Evolutionary conservation across 2,113 vertebrate genomes (phyloP).

Genomic region (Casuarius casuarius): DNA sequence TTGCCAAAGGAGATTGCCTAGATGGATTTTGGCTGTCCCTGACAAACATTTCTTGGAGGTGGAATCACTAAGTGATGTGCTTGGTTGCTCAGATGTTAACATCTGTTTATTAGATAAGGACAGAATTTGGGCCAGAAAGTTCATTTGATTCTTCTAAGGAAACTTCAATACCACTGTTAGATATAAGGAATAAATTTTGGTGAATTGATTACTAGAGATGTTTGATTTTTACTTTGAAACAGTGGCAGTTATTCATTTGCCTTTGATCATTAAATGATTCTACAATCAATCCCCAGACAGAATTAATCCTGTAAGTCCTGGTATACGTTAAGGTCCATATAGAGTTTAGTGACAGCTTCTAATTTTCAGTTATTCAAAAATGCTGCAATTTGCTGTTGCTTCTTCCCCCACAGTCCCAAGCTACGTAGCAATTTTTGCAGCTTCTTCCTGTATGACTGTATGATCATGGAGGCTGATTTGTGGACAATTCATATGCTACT

Average conservation of each 20-base stretch:
- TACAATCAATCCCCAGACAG: neutral
- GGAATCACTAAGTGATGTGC: no score
- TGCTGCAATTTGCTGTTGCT: neutral
- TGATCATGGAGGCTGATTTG: neutral
- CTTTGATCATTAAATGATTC: neutral
- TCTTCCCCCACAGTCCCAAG: neutral
- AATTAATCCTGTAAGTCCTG: neutral
- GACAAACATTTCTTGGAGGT: no score
- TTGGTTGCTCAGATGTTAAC: no score
- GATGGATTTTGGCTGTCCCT: no score
- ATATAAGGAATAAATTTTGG: neutral
- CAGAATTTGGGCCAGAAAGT: neutral
- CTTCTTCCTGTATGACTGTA: neutral
- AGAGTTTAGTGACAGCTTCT: neutral
- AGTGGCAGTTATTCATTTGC: neutral
- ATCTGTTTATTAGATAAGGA: no score
- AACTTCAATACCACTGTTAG: neutral
- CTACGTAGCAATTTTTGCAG: accelerated
- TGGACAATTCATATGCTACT: neutral
- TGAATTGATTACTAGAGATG: neutral
- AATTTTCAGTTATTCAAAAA: neutral
- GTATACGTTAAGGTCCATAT: neutral
- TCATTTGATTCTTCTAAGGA: neutral
- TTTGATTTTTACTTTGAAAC: neutral
- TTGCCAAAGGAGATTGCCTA: no score